Evolutionary conservation across 2,888 invertebrate species (phyloP), one percentile per base, ranked within the genome.

Genomic region (Drosophila siamana): DNA sequence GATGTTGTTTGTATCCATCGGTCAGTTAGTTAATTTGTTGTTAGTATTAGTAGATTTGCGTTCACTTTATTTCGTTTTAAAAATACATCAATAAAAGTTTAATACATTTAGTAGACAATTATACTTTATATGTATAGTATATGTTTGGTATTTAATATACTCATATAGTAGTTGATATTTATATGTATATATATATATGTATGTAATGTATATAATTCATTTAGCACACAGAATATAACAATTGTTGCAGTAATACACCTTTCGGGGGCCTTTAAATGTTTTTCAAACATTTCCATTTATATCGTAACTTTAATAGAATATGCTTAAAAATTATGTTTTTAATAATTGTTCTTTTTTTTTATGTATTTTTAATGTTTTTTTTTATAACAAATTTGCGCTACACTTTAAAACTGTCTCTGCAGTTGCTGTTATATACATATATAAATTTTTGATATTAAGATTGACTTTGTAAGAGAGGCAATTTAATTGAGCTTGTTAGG

Each of bases 251-350:
- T 85, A 81, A 73, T 74, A 87, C 63, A 70, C 73, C 75, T 85
- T 87, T 62, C 86, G 86, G 88, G 88, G 88, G 88, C 80, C 86
- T 50, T 67, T 46, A 40, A 74, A 86, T 79, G 87, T 86, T 86
- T 86, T 71, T 60, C 3, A 87, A 82, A 78, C 82, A 80, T 80
- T 69, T 68, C 44, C 38, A 11, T 56, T 41, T 41, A 16, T 26
- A 28, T 41, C 41, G 63, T 64, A 79, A 65, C 65, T 75, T 70
- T 62, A 71, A 64, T 68, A 56, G 60, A 82, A 70, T 63, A 61
- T 63, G 40, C 65, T 76, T 81, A 74, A 65, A 54, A 54, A 52
- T 60, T 54, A 59, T 54, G 9, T 11, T 24, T 22, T 2, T n/a
- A 41, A 28, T 54, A 43, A 26, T 16, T 28, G 38, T 22, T 36